A percentile compares a stretch with the other conserved stretches of the same genome.
Evolutionary conservation across 2,797 vertebrate species (phyloP).

Genomic region (Xiphorhynchus erythropygius): DNA sequence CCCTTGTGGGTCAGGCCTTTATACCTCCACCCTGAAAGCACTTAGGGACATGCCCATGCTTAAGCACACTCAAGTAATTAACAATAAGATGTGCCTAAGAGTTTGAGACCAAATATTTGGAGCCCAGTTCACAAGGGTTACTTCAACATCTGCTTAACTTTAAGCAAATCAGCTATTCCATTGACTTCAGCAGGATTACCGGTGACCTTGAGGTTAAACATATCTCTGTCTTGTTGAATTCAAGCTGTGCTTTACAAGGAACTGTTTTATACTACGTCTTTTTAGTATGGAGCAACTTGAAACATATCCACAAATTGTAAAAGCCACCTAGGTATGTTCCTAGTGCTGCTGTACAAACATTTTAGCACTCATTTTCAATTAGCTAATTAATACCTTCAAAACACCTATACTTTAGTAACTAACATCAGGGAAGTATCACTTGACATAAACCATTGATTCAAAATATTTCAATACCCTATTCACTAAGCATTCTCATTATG

Average conservation of each 20-base stretch:
- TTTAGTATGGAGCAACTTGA: neutral
- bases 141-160: neutral
- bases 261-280: neutral
- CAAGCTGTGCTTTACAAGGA: neutral
- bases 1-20: neutral
- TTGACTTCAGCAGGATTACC: neutral
- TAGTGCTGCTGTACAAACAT: constrained; percentile 22
- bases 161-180: neutral
- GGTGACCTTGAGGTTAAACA: neutral
- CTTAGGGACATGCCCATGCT: neutral
- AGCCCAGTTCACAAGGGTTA: neutral
- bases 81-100: neutral
- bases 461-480: neutral
- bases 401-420: neutral
- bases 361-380: neutral
- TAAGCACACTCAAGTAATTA: neutral
- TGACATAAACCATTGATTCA: neutral
- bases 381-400: neutral
- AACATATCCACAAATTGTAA: neutral
- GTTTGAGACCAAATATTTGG: neutral
- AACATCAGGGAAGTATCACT: neutral
- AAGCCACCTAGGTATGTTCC: neutral
- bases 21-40: neutral
- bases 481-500: neutral
- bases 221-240: neutral